These are phyloP conservation scores for Puma concolor DNA, from an alignment of 2,113 vertebrate genomes.

Conservation along the genomic window DNA sequence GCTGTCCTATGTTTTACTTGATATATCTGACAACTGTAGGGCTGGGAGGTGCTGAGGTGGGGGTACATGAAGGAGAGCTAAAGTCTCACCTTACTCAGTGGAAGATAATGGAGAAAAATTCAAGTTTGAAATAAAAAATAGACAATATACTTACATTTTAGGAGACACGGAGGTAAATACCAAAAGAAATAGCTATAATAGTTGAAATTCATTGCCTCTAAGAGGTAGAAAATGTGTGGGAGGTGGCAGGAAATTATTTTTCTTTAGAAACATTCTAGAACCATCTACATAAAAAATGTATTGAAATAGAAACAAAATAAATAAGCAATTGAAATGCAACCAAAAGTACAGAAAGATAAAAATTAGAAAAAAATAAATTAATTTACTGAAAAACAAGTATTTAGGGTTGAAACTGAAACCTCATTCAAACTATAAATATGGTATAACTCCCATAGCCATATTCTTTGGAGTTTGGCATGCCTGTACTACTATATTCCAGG, in stretches of 20 bases:
- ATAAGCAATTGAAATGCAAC: neutral
- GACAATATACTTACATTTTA: neutral
- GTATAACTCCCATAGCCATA: neutral
- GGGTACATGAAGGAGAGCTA: neutral
- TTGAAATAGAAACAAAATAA: neutral
- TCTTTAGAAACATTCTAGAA: neutral
- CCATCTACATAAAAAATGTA: neutral
- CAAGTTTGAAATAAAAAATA: neutral
- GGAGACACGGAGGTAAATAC: neutral
- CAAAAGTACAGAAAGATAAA: neutral
- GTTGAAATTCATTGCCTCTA: neutral
- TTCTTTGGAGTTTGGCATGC: neutral
- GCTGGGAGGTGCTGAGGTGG: neutral
- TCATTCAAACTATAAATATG: neutral
- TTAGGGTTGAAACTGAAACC: neutral
- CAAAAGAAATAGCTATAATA: neutral
- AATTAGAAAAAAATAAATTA: neutral
- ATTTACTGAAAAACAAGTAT: neutral
- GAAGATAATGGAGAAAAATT: neutral
- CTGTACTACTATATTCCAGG: neutral
- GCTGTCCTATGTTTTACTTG: neutral
- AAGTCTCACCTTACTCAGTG: neutral
- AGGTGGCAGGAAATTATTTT: neutral
- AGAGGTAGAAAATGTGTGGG: neutral
- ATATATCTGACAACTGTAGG: neutral